Evolutionary conservation across 92 coral and sea anemone genomes (phyloP).

Genomic region (Bergia sp.): DNA sequence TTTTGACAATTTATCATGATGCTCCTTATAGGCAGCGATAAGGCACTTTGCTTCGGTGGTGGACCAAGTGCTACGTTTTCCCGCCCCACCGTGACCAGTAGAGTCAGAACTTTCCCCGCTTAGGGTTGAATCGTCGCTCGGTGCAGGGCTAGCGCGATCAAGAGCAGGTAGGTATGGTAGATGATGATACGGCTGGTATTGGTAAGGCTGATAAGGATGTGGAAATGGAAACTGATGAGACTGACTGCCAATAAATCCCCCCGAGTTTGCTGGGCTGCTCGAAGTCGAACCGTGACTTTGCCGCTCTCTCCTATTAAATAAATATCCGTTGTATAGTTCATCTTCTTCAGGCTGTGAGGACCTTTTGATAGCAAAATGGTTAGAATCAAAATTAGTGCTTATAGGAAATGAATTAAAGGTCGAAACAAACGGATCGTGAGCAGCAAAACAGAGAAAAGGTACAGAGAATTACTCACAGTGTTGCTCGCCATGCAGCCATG

Average conservation of each 20-base stretch:
- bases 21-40: conserved; percentile 49
- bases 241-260: conserved; percentile 49
- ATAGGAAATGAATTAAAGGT: conserved; percentile 30
- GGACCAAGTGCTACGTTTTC: no score
- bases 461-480: conserved; percentile 31
- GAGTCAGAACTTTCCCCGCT: conserved; percentile 45
- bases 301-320: conserved; percentile 47
- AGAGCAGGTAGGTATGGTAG: conserved; percentile 49
- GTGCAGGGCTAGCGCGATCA: conserved; percentile 49
- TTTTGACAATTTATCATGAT: conserved; percentile 45
- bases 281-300: conserved; percentile 49
- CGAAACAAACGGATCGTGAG: conserved; percentile 33
- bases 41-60: conserved; percentile 49
- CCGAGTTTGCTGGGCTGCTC: conserved; percentile 50
- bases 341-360: conserved; percentile 40
- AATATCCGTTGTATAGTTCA: conserved; percentile 48
- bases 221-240: conserved; percentile 48
- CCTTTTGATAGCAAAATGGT: conserved; percentile 39
- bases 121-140: conserved; percentile 45
- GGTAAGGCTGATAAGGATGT: conserved; percentile 48
- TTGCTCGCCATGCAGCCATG: conserved; percentile 30
- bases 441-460: conserved; percentile 32
- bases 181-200: conserved; percentile 47
- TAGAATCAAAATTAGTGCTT: conserved; percentile 40
- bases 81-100: no score